phyloP scores from a whole-genome alignment of 2,797 vertebrate genomes.

The Discoglossus pictus region DNA sequence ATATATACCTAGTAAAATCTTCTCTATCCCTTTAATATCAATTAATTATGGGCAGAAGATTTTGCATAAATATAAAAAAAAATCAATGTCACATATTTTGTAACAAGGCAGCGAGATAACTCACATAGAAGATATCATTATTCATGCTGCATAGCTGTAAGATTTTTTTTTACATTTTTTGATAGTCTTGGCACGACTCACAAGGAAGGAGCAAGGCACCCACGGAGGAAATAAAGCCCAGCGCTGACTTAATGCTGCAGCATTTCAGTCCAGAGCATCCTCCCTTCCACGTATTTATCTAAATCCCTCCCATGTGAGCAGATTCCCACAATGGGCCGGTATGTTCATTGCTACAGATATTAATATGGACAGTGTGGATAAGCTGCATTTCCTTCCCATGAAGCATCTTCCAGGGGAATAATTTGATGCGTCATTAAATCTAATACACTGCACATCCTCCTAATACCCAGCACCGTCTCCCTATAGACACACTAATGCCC shows the following conservation, averaged over 20 bases:
- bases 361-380: constrained; percentile 21
- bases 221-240: constrained; percentile 11
- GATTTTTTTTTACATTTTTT: constrained; percentile 8
- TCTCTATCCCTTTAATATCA: no score
- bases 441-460: neutral
- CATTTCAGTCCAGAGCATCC: constrained; percentile 5
- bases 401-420: constrained; percentile 23
- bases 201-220: constrained; percentile 21
- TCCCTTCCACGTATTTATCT: constrained; percentile 14
- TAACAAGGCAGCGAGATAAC: no score
- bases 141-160: neutral
- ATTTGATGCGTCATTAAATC: constrained; percentile 39
- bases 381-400: constrained; percentile 4
- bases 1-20: no score
- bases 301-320: constrained; percentile 19
- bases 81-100: no score
- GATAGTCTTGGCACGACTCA: constrained; percentile 23
- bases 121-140: neutral
- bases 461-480: neutral
- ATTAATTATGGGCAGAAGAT: no score
- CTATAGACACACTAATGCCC: no score
- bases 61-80: no score
- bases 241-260: neutral
- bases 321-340: constrained; percentile 21
- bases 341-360: constrained; percentile 9